Evolutionary conservation across 2,113 vertebrate species (phyloP), one percentile per base, ranked within the genome.

Genomic region (Spea bombifrons): DNA sequence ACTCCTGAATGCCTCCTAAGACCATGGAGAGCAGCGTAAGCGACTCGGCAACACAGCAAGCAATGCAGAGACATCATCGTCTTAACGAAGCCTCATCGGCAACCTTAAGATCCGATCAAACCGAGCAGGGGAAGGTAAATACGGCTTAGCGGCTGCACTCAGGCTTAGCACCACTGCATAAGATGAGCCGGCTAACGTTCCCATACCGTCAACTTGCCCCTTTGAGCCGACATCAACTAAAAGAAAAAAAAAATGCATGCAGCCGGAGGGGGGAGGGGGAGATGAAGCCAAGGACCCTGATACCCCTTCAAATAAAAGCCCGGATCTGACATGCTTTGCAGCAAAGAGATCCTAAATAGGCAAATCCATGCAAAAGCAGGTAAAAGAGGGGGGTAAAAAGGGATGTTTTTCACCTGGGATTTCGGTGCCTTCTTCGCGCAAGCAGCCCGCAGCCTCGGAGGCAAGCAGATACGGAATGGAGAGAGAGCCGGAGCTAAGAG

Each of bases 381-480:
- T 45, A n/a, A 9, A 84, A 87, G 84, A 88, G 82, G 80, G 84
- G 8, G 52, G 12, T 80, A 83, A 83, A 87, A 84, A 84, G 82
- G 81, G 82, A 53, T 71, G 80, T 86, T 83, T 82, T 85, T 82
- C 85, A 87, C 86, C 88, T 85, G 88, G 85, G 86, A 85, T 81
- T 85, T 45, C 57, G 15, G 16, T 71, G 68, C 81, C 88, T 87
- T 79, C 83, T 89, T 88, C 87, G 84, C 90, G 88, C 87, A 90
- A 86, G 48, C 74, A 88, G 88, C 90, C 91, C 87, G 91, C 90
- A 92, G 90, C 89, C 86, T 90, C 88, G 89, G 90, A 90, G 87
- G 85, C 87, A 91, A 88, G 90, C 89, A 91, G 90, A 88, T 90
- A 76, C 86, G 85, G 78, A 89, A 91, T 87, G 88, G 84, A 87